phyloP scores from a whole-genome alignment of 2,888 invertebrate genomes.

The Junonia oenone region DNA sequence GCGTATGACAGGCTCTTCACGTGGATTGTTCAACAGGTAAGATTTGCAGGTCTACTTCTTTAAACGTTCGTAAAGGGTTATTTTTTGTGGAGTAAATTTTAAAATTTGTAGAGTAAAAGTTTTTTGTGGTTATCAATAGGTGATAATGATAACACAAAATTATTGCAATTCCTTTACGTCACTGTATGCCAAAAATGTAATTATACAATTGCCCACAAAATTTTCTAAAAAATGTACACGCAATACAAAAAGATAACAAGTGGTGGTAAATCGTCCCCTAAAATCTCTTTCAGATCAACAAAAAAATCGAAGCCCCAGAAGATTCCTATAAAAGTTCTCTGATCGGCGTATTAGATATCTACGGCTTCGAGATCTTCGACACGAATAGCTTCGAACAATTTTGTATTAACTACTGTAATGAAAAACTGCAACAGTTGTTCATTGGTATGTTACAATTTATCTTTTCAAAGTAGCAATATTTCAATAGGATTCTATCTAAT shows the following conservation, averaged over 20 bases:
- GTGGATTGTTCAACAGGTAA: conserved; percentile 89
- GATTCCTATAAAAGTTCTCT: conserved; percentile 85
- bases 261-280: neutral
- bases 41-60: neutral
- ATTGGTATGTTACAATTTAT: conserved; percentile 82
- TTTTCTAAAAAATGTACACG: too few relatives aligned
- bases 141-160: too few relatives aligned
- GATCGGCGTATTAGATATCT: conserved; percentile 98
- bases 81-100: too few relatives aligned
- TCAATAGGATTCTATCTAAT: conserved; percentile 1
- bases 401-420: conserved; percentile 99
- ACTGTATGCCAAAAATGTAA: too few relatives aligned
- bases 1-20: conserved; percentile 96
- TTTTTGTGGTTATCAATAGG: too few relatives aligned
- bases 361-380: conserved; percentile 99
- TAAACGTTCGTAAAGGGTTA: too few relatives aligned
- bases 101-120: too few relatives aligned
- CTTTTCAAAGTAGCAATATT: neutral
- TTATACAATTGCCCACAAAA: too few relatives aligned
- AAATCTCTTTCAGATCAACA: conserved; percentile 84
- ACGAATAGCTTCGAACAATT: conserved; percentile 98
- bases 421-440: conserved; percentile 98
- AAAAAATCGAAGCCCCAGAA: conserved; percentile 89
- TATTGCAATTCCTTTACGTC: too few relatives aligned
- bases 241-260: too few relatives aligned